Base-by-base conservation (phyloP, 2,113 vertebrate species). In the Myocastor coypus region DNA sequence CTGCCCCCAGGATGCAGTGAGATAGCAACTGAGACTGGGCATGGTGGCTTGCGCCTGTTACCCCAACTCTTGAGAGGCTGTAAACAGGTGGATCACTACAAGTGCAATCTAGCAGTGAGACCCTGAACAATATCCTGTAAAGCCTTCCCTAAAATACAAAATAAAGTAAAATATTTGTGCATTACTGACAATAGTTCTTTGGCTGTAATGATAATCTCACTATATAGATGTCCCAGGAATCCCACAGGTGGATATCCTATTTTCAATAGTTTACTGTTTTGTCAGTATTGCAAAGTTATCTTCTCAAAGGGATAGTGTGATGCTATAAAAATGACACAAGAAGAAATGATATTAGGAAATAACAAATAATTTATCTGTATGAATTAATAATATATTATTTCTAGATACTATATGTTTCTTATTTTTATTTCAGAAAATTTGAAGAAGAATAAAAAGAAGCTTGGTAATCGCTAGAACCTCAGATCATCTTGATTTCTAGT, bases 351-450 rank as follows among this genome's bases (percentile, higher is more conserved):
- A 30, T 92, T n/a, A 94, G 69, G 50, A 87, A 85, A 66, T 50
- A 37, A 7, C 59, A 22, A 95, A 92, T 84, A 94, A 57, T 83
- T 69, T 0, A 77, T 32, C 20, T 28, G 92, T 87, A 34, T 78
- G 11, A 92, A 84, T 87, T 40, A 92, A 52, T 40, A 30, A 50
- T 91, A 77, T 40, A 30, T 50, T 91, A 77, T 68, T 96, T 95
- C 37, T 94, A 69, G 14, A 87, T 93, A n/a, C 68, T 77, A 91
- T 1, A 32, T 16, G 2, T 83, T 82, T 94, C n/a, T 90, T 78
- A 46, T 73, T 87, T 94, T 85, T 68, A 86, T 97, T 96, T 90
- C 88, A 96, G 91, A 91, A 95, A 92, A 59, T 24, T 30, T 64
- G 42, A 95, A 95, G 71, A 94, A 66, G 66, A 68, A 84, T 2